Evolutionary conservation across 2,113 vertebrate genomes (phyloP), one percentile per base, ranked within the genome.

Genomic region (Machaerirhynchus nigripectus): DNA sequence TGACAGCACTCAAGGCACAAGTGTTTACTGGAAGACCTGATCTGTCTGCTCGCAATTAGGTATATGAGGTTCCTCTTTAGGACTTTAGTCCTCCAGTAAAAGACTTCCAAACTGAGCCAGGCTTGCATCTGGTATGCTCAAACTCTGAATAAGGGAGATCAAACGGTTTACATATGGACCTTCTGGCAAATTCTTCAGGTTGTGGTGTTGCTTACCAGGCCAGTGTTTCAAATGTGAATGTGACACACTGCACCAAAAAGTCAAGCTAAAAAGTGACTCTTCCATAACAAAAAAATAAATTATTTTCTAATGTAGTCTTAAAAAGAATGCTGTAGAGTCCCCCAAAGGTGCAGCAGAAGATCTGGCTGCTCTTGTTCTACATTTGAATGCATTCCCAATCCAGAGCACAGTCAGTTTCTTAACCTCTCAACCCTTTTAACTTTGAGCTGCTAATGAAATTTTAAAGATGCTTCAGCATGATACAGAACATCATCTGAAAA

Each of bases 361-460:
- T 42, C 47, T 53, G 50, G 70, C 39, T 18, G 39, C 42, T 59
- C 26, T 74, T 77, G 20, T 61, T 80, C 67, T 84, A 83, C 18
- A 65, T 1, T 4, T 1, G 1, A 82, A 30, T 53, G 28, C 23
- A 17, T 61, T 83, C 33, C 50, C 33, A 77, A 75, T 53, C 24
- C 65, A 82, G 31, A 90, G 59, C 3, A 50, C 16, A 90, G 27
- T 10, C 37, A 50, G 20, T 67, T 92, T 74, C 59, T 56, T 68
- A 73, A 73, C 26, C 75, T 70, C 63, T 73, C 59, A 80, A 81
- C 3, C 37, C 78, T 90, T 95, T 82, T 82, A 95, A 79, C 52
- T 93, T 87, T 21, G 73, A 68, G 75, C 71, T 64, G 24, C n/a
- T 84, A 94, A 85, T 74, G 37, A 88, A 89, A 94, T 74, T 83